Evolutionary conservation across 2,113 vertebrate genomes (phyloP).

Genomic region (Megaceryle torquata): DNA sequence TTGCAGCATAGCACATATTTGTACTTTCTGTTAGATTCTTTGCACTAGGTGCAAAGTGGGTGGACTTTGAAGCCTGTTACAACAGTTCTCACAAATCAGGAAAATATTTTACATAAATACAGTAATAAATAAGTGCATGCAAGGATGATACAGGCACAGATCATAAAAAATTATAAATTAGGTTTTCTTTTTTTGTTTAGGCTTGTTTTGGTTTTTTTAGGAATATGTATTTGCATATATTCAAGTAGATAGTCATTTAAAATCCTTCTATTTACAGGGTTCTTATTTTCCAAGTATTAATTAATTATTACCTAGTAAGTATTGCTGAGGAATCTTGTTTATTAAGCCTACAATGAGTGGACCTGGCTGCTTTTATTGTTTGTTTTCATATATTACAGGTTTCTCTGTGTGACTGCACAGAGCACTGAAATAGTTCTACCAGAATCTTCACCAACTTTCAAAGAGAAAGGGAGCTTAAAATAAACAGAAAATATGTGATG

Average conservation of each 20-base stretch:
- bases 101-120: not conserved
- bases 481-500: not conserved
- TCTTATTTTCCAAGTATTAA: not conserved
- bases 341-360: not conserved
- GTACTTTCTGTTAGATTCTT: not conserved
- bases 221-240: not conserved
- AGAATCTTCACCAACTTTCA: not conserved
- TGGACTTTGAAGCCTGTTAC: not conserved
- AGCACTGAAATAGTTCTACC: not conserved
- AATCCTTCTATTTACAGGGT: not conserved
- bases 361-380: not conserved
- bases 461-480: not conserved
- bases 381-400: not conserved
- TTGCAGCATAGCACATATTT: not conserved
- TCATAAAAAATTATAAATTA: not conserved
- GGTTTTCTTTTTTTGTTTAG: not conserved
- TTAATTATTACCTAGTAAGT: not conserved
- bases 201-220: not conserved
- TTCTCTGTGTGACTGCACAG: not conserved
- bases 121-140: not conserved
- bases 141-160: not conserved
- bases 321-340: not conserved
- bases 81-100: not conserved
- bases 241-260: not conserved
- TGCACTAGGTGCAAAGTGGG: not conserved